A percentile compares a stretch with the other conserved stretches of the same genome.
Conservation (phyloP, 2,888 invertebrate genomes). For the Lagria hirta region DNA sequence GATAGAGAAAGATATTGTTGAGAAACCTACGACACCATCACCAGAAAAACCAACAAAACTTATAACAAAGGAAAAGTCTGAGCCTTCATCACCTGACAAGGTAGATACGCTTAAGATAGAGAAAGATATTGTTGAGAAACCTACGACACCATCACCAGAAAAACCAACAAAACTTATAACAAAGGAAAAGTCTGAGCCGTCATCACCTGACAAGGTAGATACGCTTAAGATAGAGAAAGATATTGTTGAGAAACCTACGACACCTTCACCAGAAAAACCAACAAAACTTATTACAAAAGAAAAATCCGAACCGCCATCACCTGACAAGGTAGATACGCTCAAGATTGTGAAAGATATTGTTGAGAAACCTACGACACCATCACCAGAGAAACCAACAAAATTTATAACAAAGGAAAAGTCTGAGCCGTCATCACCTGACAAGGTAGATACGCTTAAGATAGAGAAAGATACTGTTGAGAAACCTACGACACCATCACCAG, state of each 20-base stretch:
- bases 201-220: slow-evolving; percentile 8
- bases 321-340: slow-evolving; percentile 4
- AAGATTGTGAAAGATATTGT: slow-evolving; percentile 1
- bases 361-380: slow-evolving; percentile 7
- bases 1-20: not conserved
- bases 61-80: slow-evolving; percentile 10
- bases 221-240: slow-evolving; percentile 4
- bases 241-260: slow-evolving; percentile 7
- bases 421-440: slow-evolving; percentile 3
- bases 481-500: slow-evolving; percentile 12
- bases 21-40: not conserved
- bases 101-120: slow-evolving; percentile 5
- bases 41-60: slow-evolving; percentile 8
- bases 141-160: not conserved
- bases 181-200: not conserved
- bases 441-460: not conserved
- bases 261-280: slow-evolving; percentile 4
- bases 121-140: not conserved
- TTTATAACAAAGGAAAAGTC: not conserved
- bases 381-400: slow-evolving; percentile 4
- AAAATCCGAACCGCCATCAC: no score
- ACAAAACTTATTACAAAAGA: slow-evolving; percentile 1
- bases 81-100: slow-evolving; percentile 10
- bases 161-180: not conserved
- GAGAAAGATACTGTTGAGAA: slow-evolving; percentile 6